These are phyloP conservation scores for Neolamprologus hecqui DNA, from an alignment of 2,113 vertebrate genomes.

Conservation along the genomic window DNA sequence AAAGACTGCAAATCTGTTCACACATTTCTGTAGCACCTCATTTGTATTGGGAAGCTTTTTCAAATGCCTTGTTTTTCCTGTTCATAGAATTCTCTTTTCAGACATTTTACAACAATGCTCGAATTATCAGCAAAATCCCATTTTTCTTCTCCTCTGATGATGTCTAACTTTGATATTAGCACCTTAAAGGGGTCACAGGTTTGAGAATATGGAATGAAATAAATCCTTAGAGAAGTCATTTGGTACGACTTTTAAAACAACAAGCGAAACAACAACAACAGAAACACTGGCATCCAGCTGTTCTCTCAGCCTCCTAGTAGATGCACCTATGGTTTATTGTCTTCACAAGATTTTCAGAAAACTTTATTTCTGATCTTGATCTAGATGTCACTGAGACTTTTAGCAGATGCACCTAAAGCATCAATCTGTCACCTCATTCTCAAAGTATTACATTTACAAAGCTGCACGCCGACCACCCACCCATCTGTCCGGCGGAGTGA, in stretches of 20 bases:
- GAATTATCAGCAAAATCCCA: not conserved
- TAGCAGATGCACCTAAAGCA: not conserved
- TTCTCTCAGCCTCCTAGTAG: fast-evolving
- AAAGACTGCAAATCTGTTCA: not conserved
- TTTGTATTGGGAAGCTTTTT: not conserved
- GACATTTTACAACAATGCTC: not conserved
- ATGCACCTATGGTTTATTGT: not conserved
- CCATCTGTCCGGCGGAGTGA: not conserved
- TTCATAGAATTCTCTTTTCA: not conserved
- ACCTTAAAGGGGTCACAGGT: fast-evolving
- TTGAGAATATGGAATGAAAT: not conserved
- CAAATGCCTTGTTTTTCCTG: not conserved
- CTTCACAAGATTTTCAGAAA: not conserved
- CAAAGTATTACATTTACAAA: not conserved
- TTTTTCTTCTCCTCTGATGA: not conserved
- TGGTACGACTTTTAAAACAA: not conserved
- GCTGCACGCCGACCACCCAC: not conserved
- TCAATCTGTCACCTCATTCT: not conserved
- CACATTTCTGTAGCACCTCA: not conserved
- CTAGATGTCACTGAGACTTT: not conserved
- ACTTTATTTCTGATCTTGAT: not conserved
- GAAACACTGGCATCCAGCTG: not conserved
- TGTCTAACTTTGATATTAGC: not conserved
- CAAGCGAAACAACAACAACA: not conserved
- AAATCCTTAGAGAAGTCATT: not conserved